Percentiles rank a stretch among this genome's conserved stretches.
Conservation (phyloP, 2,888 invertebrate species). For the Drosophila kuntzei region DNA sequence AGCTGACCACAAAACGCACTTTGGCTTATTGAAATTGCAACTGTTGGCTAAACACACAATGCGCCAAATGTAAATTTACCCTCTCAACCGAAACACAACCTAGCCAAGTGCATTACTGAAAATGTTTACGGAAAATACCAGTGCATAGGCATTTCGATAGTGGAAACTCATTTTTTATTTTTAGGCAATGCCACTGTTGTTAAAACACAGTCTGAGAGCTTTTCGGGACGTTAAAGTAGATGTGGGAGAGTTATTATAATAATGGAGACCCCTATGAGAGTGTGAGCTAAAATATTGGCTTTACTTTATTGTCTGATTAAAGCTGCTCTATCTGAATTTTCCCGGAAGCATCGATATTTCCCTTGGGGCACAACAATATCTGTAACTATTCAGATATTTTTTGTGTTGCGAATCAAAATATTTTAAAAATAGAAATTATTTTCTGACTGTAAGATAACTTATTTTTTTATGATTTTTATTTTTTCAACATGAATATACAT, state of each 20-base stretch:
- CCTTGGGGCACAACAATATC: too few species aligned
- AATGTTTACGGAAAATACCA: conserved; percentile 8
- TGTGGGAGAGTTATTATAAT: neutral
- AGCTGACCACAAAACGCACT: conserved; percentile 69
- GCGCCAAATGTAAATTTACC: conserved; percentile 41
- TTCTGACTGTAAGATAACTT: too few species aligned
- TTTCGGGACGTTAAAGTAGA: neutral
- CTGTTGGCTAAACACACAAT: conserved; percentile 25
- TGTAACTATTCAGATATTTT: too few species aligned
- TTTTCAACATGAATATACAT: too few species aligned
- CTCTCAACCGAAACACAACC: conserved; percentile 1
- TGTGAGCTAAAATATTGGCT: neutral
- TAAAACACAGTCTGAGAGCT: neutral
- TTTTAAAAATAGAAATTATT: too few species aligned
- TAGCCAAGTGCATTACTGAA: conserved; percentile 9
- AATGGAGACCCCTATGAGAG: neutral
- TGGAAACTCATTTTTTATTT: conserved; percentile 3
- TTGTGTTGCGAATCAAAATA: too few species aligned
- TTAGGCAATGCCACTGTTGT: conserved; percentile 2
- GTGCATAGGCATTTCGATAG: neutral
- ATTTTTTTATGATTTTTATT: too few species aligned
- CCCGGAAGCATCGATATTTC: neutral
- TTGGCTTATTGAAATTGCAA: conserved; percentile 72
- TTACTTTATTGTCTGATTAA: too few species aligned
- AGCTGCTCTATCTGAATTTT: too few species aligned